These are phyloP conservation scores for Microdon myrmicae DNA, from an alignment of 2,888 invertebrate species.

Conservation along the genomic window DNA sequence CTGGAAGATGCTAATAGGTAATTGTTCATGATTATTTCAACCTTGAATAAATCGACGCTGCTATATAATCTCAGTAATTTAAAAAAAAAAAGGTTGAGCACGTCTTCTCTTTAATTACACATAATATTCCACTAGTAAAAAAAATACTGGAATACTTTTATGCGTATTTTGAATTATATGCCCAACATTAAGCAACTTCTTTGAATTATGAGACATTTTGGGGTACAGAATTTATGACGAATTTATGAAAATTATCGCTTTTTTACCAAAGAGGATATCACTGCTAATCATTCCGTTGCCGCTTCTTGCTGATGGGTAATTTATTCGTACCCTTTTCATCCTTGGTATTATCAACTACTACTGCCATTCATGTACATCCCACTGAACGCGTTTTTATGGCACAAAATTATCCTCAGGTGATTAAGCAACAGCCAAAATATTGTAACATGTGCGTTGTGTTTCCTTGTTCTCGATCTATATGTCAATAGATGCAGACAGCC, in stretches of 20 bases:
- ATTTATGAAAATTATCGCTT: conserved; percentile 42
- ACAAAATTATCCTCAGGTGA: conserved; percentile 59
- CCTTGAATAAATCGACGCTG: too few relatives aligned
- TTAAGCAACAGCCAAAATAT: conserved; percentile 62
- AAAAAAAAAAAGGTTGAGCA: too few relatives aligned
- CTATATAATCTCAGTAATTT: too few relatives aligned
- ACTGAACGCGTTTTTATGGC: too few relatives aligned
- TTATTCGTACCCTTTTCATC: conserved; percentile 31
- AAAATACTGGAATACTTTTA: background rate
- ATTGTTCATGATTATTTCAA: too few relatives aligned
- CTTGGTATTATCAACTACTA: too few relatives aligned
- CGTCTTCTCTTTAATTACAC: too few relatives aligned
- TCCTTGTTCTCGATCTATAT: conserved; percentile 8
- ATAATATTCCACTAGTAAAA: background rate
- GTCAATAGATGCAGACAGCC: conserved; percentile 32
- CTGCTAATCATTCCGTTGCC: conserved; percentile 26
- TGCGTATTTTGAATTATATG: conserved; percentile 13
- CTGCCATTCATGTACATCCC: too few relatives aligned
- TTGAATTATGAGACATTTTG: too few relatives aligned
- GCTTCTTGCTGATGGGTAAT: conserved; percentile 11
- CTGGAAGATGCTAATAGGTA: too few relatives aligned
- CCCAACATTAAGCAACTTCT: conserved; percentile 6
- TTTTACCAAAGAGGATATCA: background rate
- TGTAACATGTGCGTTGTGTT: conserved; percentile 57
- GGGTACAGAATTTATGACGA: conserved; percentile 41